Percentiles rank a stretch among this genome's conserved stretches.
phyloP scores from a whole-genome alignment of 2,113 vertebrate species.

The Eretmochelys imbricata region DNA sequence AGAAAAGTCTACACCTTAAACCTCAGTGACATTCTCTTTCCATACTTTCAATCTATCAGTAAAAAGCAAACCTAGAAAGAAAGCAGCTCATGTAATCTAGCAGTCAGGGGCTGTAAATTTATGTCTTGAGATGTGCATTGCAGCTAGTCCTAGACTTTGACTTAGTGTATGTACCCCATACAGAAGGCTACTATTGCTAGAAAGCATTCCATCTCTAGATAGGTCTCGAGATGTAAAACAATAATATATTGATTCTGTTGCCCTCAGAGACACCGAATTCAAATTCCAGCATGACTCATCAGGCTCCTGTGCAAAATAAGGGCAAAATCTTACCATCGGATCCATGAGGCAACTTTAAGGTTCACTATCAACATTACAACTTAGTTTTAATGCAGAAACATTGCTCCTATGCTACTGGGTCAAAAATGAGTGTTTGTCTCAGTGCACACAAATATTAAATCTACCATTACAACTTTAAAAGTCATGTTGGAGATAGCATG shows the following conservation, averaged over 20 bases:
- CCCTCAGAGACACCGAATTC: conserved; percentile 9
- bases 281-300: conserved; percentile 15
- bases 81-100: neutral
- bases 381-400: neutral
- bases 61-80: neutral
- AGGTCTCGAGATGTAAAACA: conserved; percentile 7
- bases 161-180: neutral
- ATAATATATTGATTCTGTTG: conserved; percentile 1
- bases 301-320: neutral
- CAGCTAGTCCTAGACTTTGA: neutral
- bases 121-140: neutral
- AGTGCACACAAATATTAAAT: neutral
- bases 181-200: neutral
- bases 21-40: neutral
- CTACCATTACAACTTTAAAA: neutral
- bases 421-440: neutral
- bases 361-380: neutral
- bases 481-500: neutral
- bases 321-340: neutral
- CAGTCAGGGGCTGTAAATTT: neutral
- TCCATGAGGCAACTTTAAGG: neutral
- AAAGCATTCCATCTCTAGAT: neutral
- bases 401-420: neutral
- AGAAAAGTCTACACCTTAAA: neutral
- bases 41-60: neutral